phyloP scores from a whole-genome alignment of 2,113 vertebrate species.

The Malurus elegans region DNA sequence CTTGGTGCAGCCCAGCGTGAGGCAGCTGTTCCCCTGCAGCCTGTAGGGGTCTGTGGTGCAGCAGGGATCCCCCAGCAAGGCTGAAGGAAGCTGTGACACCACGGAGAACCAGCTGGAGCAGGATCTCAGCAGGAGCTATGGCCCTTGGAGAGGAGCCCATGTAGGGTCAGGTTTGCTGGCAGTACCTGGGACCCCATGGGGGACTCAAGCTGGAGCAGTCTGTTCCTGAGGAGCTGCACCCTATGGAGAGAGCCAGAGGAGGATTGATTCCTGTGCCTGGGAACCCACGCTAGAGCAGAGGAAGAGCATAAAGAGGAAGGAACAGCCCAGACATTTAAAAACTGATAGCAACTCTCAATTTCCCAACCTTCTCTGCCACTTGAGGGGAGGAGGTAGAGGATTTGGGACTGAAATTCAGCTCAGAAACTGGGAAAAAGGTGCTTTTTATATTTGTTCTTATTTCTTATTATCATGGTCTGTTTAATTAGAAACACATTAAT shows the following conservation, averaged over 20 bases:
- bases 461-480: background rate
- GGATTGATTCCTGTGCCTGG: background rate
- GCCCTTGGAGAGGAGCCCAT: background rate
- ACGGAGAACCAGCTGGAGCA: accelerated
- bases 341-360: background rate
- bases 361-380: accelerated
- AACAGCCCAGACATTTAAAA: background rate
- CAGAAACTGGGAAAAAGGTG: background rate
- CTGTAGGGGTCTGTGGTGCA: accelerated
- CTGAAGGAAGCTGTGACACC: background rate
- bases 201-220: background rate
- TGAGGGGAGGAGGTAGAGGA: background rate
- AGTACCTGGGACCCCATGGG: background rate
- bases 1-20: accelerated
- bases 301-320: background rate
- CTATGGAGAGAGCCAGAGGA: background rate
- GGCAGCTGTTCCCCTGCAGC: background rate
- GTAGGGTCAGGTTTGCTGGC: background rate
- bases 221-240: background rate
- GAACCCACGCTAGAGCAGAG: background rate
- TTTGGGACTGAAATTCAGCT: background rate
- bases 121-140: background rate
- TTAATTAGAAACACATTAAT: background rate
- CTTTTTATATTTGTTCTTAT: background rate
- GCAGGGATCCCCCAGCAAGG: background rate